Evolutionary conservation across 2,797 vertebrate species (phyloP).

Genomic region (Kryptopterus vitreolus): DNA sequence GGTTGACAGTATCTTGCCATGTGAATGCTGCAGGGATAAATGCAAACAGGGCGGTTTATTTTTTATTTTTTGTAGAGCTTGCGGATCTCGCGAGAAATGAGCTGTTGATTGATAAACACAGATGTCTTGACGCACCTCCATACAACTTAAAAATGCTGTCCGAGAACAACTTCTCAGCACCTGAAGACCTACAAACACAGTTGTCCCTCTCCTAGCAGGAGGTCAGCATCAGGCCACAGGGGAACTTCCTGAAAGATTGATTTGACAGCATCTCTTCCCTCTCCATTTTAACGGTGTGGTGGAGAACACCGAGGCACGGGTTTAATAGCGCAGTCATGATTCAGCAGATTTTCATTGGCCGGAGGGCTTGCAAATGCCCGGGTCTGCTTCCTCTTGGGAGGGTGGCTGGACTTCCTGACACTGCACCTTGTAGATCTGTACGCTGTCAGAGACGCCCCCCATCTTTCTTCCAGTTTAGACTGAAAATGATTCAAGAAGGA

Average conservation of each 20-base stretch:
- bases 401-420: conserved; percentile 75
- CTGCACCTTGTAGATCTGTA: conserved; percentile 60
- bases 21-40: conserved; percentile 21
- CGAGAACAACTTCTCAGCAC: conserved; percentile 21
- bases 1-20: neutral
- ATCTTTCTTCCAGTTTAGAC: neutral
- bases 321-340: conserved; percentile 66
- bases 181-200: conserved; percentile 42
- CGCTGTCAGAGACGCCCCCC: conserved; percentile 33
- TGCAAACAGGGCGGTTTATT: conserved; percentile 34
- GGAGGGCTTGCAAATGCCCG: conserved; percentile 41
- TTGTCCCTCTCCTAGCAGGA: conserved; percentile 56
- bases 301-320: conserved; percentile 53
- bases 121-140: conserved; percentile 21
- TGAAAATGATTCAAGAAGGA: conserved; percentile 19
- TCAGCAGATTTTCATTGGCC: conserved; percentile 71
- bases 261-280: conserved; percentile 52
- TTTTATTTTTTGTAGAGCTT: conserved; percentile 28
- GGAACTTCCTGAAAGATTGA: conserved; percentile 55
- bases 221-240: conserved; percentile 52
- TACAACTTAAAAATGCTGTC: neutral
- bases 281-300: conserved; percentile 63
- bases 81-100: conserved; percentile 3
- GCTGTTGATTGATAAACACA: conserved; percentile 34
- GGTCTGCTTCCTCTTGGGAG: conserved; percentile 51